A percentile compares a stretch with the other conserved stretches of the same genome.
phyloP scores from a whole-genome alignment of 2,797 vertebrate species.

The Pteronotus mesoamericanus region DNA sequence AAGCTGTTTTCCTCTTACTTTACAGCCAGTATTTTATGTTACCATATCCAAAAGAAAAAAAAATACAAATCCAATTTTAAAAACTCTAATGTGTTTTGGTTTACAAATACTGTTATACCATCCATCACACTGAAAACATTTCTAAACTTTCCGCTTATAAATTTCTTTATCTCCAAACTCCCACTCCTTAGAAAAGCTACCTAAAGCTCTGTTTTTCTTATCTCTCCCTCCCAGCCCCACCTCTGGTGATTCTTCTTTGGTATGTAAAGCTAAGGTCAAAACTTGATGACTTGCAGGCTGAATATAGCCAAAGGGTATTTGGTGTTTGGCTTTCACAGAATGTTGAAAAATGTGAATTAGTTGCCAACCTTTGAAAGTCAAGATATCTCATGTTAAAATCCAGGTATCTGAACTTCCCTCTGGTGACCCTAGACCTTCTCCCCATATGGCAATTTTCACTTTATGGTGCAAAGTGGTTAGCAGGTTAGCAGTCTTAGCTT shows the following conservation, averaged over 20 bases:
- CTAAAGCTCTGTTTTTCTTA: background rate
- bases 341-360: background rate
- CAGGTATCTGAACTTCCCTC: background rate
- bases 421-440: background rate
- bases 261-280: background rate
- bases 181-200: background rate
- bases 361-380: slow-evolving; percentile 18
- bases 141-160: background rate
- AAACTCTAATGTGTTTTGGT: background rate
- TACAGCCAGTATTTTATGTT: background rate
- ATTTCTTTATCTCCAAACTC: background rate
- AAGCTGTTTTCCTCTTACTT: background rate
- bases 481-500: background rate
- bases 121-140: background rate
- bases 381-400: background rate
- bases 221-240: background rate
- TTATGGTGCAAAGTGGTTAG: background rate
- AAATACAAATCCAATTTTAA: background rate
- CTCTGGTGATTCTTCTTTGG: background rate
- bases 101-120: background rate
- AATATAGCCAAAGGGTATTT: background rate
- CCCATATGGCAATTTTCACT: background rate
- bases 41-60: background rate
- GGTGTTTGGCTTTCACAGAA: background rate
- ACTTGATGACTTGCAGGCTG: background rate